phyloP scores from a whole-genome alignment of 2,888 invertebrate genomes.

The Branchellion lobata region DNA sequence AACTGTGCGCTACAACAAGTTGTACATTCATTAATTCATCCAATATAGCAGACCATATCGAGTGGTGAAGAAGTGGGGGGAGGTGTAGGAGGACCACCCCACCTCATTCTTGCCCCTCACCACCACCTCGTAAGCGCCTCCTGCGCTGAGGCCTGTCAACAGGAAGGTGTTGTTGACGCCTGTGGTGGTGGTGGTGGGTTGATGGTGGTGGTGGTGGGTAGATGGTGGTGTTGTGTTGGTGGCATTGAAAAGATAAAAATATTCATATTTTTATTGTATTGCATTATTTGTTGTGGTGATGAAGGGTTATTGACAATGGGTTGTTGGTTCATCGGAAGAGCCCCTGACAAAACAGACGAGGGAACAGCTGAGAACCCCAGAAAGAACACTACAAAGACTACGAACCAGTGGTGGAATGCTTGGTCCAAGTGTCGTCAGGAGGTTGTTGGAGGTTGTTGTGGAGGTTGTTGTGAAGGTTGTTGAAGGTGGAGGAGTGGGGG shows the following conservation, averaged over 20 bases:
- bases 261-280: too few species aligned
- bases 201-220: too few species aligned
- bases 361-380: background rate
- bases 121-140: constrained; percentile 25
- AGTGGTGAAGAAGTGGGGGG: constrained; percentile 16
- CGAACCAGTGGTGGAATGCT: background rate
- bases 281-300: too few species aligned
- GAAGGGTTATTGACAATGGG: too few species aligned
- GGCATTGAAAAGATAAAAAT: too few species aligned
- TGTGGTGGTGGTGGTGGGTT: background rate
- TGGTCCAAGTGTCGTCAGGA: background rate
- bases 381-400: too few species aligned
- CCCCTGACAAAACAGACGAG: too few species aligned
- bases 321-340: too few species aligned
- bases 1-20: too few species aligned
- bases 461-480: background rate
- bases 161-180: background rate
- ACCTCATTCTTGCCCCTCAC: constrained; percentile 39
- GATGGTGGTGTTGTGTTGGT: too few species aligned
- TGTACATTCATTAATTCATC: too few species aligned
- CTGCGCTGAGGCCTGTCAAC: constrained; percentile 8
- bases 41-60: background rate
- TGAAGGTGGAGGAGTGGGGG: background rate
- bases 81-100: constrained; percentile 34
- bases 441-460: background rate